Base-by-base conservation (phyloP, 2,113 vertebrate species). In the Oostethus manadensis region DNA sequence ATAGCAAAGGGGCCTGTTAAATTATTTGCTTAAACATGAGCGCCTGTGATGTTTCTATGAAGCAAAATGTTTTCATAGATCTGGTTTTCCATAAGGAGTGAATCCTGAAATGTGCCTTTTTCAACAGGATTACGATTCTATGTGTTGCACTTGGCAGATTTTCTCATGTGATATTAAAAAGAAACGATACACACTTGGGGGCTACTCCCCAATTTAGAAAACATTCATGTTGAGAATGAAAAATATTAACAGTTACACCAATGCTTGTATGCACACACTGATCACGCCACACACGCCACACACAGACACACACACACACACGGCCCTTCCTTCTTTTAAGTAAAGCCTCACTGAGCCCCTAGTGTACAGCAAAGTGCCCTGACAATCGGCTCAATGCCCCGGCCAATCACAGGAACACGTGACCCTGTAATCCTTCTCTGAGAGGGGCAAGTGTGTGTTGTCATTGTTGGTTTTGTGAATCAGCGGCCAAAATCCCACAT, bases 401-500 rank as follows among this genome's bases (percentile, higher is more conserved):
- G 89, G 87, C 91, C 90, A 93, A 94, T 94, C 90, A 93, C 89
- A 91, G 87, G 85, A 89, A 91, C 93, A 95, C 84, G 87, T 93
- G 92, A 92, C 89, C 91, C 86, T 83, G 87, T 95, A 96, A 98
- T 95, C 93, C 89, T 85, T 88, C 90, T 92, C 92, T 92, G 87
- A 89, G 90, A 87, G 87, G 89, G 87, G 87, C 86, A 91, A 93
- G 91, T 90, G 90, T 89, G 81, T 91, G 89, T 92, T 92, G 92
- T 92, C 87, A 90, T 87, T 93, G 90, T 90, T 91, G 88, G 90
- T 93, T 96, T 94, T 91, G 84, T 94, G 91, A 93, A 94, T 93
- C 50, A 83, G 85, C 78, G 86, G 75, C 80, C 91, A 82, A 92
- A 94, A 94, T 91, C 94, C 91, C 86, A 76, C 89, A 89, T 93